These are phyloP conservation scores for Stenolophus ochropezus DNA, from an alignment of 2,888 invertebrate species.

Conservation along the genomic window DNA sequence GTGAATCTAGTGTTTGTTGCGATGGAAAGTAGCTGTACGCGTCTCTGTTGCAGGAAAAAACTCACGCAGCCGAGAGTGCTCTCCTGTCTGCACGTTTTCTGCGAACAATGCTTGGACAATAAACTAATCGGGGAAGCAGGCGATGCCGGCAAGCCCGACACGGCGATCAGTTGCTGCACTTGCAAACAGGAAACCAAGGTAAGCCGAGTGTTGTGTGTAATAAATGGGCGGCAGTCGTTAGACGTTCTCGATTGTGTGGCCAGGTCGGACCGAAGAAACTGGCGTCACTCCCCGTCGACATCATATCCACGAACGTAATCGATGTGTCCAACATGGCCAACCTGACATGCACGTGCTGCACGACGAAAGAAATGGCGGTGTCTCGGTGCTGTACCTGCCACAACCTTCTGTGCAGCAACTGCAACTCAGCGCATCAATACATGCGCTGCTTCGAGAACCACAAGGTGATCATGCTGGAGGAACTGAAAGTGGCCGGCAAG, in stretches of 20 bases:
- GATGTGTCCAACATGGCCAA: constrained; percentile 83
- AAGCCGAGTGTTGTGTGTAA: constrained; percentile 65
- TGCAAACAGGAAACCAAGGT: constrained; percentile 92
- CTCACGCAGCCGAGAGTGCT: constrained; percentile 90
- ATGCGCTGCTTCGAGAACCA: constrained; percentile 98
- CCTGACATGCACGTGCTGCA: constrained; percentile 91
- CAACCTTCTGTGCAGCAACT: constrained; percentile 94
- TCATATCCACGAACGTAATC: constrained; percentile 88
- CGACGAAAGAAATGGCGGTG: constrained; percentile 94
- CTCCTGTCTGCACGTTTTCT: constrained; percentile 96
- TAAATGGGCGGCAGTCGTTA: not conserved
- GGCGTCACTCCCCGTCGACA: constrained; percentile 88
- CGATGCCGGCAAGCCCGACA: constrained; percentile 79
- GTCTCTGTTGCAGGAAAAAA: constrained; percentile 76
- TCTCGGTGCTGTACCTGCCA: constrained; percentile 96
- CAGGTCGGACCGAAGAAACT: constrained; percentile 86
- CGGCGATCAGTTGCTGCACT: constrained; percentile 83
- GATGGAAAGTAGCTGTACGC: not conserved
- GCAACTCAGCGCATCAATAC: constrained; percentile 96
- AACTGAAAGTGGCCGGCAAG: constrained; percentile 85
- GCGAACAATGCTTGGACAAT: constrained; percentile 92
- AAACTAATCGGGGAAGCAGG: constrained; percentile 83
- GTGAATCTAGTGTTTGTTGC: constrained; percentile 62
- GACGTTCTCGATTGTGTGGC: constrained; percentile 24
- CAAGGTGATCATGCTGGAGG: constrained; percentile 91